Conservation (phyloP, 2,888 invertebrate species). For the Ephialtes manifestator region DNA sequence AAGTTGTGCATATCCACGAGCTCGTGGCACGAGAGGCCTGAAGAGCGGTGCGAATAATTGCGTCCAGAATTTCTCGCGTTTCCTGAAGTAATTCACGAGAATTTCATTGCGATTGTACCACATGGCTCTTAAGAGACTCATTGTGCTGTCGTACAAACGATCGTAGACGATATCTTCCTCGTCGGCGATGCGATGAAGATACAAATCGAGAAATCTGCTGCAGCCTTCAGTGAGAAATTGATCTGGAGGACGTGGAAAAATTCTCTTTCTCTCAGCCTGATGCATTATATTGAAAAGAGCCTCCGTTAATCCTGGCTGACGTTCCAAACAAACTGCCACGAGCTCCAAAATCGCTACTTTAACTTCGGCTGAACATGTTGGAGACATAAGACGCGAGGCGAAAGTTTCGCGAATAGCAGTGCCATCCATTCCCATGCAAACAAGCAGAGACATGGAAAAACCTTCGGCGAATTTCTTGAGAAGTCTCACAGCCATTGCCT, state of each 20-base stretch:
- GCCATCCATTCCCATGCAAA: constrained; percentile 88
- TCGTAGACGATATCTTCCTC: constrained; percentile 83
- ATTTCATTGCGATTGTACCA: constrained; percentile 85
- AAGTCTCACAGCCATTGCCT: constrained; percentile 87
- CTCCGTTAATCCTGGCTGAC: constrained; percentile 86
- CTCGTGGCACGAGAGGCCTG: constrained; percentile 77
- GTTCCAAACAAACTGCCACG: constrained; percentile 85
- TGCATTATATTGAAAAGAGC: constrained; percentile 85
- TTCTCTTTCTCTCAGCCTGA: constrained; percentile 83
- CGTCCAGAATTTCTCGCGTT: constrained; percentile 84
- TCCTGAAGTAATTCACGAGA: constrained; percentile 84
- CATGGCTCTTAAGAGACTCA: constrained; percentile 84
- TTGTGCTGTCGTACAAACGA: constrained; percentile 83
- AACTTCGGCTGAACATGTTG: constrained; percentile 86
- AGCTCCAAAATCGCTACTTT: constrained; percentile 86
- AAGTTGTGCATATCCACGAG: constrained; percentile 83
- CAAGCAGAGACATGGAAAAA: constrained; percentile 88
- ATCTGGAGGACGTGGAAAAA: constrained; percentile 83
- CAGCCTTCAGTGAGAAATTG: constrained; percentile 84
- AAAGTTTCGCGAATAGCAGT: constrained; percentile 88
- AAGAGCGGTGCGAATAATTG: constrained; percentile 83
- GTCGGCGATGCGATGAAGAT: constrained; percentile 80
- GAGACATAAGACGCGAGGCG: constrained; percentile 87
- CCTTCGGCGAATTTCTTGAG: constrained; percentile 87
- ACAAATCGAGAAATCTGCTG: constrained; percentile 83